Base-by-base conservation (phyloP, 2,888 invertebrate species). In the Drosophila nr. perissopoda region DNA sequence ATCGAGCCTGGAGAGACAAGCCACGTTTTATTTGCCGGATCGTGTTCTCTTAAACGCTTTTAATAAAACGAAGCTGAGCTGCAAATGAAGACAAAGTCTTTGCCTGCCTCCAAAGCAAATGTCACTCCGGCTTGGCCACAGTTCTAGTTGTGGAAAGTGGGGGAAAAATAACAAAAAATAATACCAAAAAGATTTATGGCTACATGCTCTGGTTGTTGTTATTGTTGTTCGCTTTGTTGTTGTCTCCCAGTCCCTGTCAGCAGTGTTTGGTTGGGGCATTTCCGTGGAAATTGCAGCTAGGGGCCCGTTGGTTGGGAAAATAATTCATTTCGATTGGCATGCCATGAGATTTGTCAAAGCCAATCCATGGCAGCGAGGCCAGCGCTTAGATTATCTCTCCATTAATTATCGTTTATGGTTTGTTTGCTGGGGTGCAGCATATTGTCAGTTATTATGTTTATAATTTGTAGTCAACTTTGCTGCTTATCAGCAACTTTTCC, bases 321-420 rank as follows among this genome's bases (percentile, higher is more conserved):
- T 86, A 88, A 86, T 84, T 86, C 84, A 88, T 82, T 88, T 82
- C 87, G 81, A 83, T 88, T 83, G 80, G 78, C 59, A 52, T 51
- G 75, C 76, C 75, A 76, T 68, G 74, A 76, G 75, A 83, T 83
- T 83, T 83, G 83, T 83, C 81, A 81, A 78, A 70, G 74, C 74
- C 77, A 74, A 76, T 79, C 70, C 62, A 74, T 60, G 57, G 73
- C 70, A 59, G 59, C 57, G 69, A 75, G 65, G 42, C 38, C 52
- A 76, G 56, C 71, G 74, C 79, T 74, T 82, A 88, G 87, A 88
- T 88, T 86, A 88, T 88, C 88, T 86, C 83, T 86, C 81, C 86
- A 86, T 87, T 88, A 87, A 87, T 87, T 87, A 88, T 88, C 83
- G 86, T 86, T 87, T 87, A 88, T 88, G 83, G 88, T 76, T 80